These are phyloP conservation scores for Scylla paramamosain DNA, from an alignment of 1,140 invertebrate genomes.

Conservation along the genomic window DNA sequence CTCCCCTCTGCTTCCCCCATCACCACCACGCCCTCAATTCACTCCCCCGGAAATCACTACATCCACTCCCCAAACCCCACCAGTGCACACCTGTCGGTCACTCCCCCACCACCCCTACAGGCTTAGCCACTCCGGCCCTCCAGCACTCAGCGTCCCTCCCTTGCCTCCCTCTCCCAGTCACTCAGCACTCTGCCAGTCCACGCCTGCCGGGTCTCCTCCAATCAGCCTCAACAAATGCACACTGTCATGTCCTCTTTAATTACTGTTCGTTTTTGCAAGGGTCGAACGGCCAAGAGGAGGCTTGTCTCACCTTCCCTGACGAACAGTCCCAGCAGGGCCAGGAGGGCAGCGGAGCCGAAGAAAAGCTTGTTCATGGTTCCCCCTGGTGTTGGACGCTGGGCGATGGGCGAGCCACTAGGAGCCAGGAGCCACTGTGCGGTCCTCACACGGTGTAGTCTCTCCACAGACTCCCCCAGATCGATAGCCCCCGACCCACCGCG, in stretches of 20 bases:
- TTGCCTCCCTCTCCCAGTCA: not conserved
- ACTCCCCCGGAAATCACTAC: not conserved
- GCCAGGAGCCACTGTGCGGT: conserved; percentile 8
- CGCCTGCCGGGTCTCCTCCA: not conserved
- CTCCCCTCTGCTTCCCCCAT: not conserved
- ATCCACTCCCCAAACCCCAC: not conserved
- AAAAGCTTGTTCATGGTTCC: conserved; percentile 4
- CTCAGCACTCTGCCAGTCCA: not conserved
- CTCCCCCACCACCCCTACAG: not conserved
- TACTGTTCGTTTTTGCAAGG: not conserved
- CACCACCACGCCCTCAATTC: too few species aligned
- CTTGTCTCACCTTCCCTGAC: not conserved
- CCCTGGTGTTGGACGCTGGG: not conserved
- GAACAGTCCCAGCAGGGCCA: not conserved
- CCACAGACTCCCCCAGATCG: conserved; percentile 1
- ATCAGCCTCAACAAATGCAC: not conserved
- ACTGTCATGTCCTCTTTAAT: not conserved
- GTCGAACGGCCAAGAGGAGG: not conserved
- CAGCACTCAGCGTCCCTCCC: not conserved
- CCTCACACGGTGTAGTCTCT: conserved; percentile 5
- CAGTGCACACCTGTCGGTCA: not conserved
- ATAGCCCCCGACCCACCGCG: not conserved
- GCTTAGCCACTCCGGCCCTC: not conserved
- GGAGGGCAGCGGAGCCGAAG: conserved; percentile 6
- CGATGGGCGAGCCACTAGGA: not conserved